Conservation (phyloP, 2,113 vertebrate species). For the Sterna hirundo region DNA sequence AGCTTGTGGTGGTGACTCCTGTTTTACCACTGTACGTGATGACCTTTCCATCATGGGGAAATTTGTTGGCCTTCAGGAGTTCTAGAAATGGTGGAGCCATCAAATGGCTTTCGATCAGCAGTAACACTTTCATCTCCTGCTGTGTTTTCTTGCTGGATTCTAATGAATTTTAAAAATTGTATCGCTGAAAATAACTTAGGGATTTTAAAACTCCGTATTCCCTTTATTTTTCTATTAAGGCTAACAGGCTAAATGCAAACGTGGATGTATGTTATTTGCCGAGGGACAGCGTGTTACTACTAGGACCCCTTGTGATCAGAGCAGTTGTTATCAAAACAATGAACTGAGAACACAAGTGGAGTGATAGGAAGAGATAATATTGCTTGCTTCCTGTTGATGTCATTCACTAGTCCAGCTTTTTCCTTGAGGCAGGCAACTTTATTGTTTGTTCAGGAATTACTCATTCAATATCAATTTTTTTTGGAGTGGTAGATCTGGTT, state of each 20-base stretch:
- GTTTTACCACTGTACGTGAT: background rate
- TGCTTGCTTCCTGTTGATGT: constrained; percentile 51
- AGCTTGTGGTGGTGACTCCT: background rate
- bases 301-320: background rate
- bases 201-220: background rate
- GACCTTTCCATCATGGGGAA: background rate
- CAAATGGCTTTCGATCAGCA: background rate
- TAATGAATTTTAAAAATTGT: background rate
- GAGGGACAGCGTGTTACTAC: background rate
- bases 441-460: constrained; percentile 42
- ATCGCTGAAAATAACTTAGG: background rate
- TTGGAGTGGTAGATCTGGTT: background rate
- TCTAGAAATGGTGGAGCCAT: background rate
- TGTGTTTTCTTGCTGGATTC: background rate
- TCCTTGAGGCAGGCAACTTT: constrained; percentile 21
- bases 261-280: background rate
- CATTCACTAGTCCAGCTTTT: background rate
- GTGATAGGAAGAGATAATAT: constrained; percentile 56
- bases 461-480: background rate
- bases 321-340: background rate
- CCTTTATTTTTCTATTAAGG: background rate
- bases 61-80: background rate
- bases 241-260: background rate
- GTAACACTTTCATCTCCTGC: background rate
- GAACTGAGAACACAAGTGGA: background rate